phyloP scores from a whole-genome alignment of 2,888 invertebrate species.

The Aphelenchoides bicaudatus region DNA sequence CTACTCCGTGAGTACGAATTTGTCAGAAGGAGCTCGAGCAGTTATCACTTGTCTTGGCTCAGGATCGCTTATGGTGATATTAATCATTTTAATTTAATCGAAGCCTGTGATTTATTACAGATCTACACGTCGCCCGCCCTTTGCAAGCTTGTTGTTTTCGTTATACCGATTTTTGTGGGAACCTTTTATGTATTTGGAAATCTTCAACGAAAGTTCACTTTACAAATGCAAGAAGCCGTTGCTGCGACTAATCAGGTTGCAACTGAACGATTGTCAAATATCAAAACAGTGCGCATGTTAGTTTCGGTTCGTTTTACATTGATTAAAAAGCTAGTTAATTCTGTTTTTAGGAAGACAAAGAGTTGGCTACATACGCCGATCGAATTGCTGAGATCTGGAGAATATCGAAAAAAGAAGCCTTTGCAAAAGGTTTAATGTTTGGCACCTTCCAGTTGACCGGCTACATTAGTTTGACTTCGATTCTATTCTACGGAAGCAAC shows the following conservation, averaged over 20 bases:
- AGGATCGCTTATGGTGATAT: slow-evolving; percentile 88
- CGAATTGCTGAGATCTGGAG: slow-evolving; percentile 73
- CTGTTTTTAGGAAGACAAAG: slow-evolving; percentile 77
- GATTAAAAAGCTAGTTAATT: no score
- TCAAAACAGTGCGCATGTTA: slow-evolving; percentile 87
- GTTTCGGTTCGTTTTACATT: no score
- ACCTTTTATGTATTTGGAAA: slow-evolving; percentile 71
- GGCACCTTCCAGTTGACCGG: slow-evolving; percentile 65
- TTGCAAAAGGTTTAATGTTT: slow-evolving; percentile 83
- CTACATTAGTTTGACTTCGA: slow-evolving; percentile 52
- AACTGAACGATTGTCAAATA: slow-evolving; percentile 73
- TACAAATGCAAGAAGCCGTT: slow-evolving; percentile 69
- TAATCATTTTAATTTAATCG: slow-evolving; percentile 12
- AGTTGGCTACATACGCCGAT: slow-evolving; percentile 70
- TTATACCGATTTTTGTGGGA: slow-evolving; percentile 84
- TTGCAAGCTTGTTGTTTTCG: slow-evolving; percentile 77
- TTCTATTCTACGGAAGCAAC: slow-evolving; percentile 57
- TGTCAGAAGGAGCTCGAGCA: slow-evolving; percentile 87
- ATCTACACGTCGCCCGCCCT: slow-evolving; percentile 85
- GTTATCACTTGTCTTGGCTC: slow-evolving; percentile 80
- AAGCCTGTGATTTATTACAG: slow-evolving; percentile 64
- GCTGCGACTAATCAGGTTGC: slow-evolving; percentile 69
- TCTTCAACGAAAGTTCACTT: slow-evolving; percentile 79
- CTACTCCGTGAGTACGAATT: slow-evolving; percentile 82
- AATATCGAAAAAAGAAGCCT: slow-evolving; percentile 80